Evolutionary conservation across 2,797 vertebrate species (phyloP), one percentile per base, ranked within the genome.

Genomic region (Hippocampus kuda): DNA sequence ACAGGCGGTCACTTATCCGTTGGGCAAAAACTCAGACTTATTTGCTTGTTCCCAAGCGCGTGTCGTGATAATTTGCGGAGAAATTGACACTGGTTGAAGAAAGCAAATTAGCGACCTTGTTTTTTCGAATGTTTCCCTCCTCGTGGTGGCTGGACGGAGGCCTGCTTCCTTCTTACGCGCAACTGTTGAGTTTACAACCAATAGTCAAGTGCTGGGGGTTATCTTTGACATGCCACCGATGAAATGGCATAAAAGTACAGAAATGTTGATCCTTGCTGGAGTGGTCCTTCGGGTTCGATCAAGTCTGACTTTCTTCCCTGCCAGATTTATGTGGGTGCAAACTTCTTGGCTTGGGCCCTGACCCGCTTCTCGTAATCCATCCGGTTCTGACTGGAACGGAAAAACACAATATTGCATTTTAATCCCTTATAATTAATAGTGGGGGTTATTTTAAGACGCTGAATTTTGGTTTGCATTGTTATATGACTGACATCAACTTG

Each of bases 361-460:
- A 92, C 91, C 46, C 90, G 83, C 83, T 92, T 92, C 80, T 92
- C 90, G 64, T 92, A 92, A 82, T 92, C 91, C 90, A 91, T 90
- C 86, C 90, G 88, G 89, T 92, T 92, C 85, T 92, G 91, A 88
- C 91, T 92, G 79, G 67, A 73, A 80, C 24, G 69, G 10, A 69
- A 10, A 65, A 76, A 70, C 13, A 22, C 71, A 70, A 61, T 11
- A 41, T 20, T 34, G 20, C 16, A 18, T 67, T 54, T 49, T 27
- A 27, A 30, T 18, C 13, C 7, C 4, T 12, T 3, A 24, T 24
- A 13, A 26, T 15, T 13, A 59, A 27, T 24, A 12, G 20, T 34
- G 53, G 22, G 24, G 22, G 53, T 57, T 27, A 27, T 26, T 54
- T 53, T 24, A 54, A 9, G n/a, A 2, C n/a, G 11, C 9, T n/a